A percentile compares a stretch with the other conserved stretches of the same genome.
Evolutionary conservation across 2,888 invertebrate genomes (phyloP).

Genomic region (Polydrusus pterygomalis): DNA sequence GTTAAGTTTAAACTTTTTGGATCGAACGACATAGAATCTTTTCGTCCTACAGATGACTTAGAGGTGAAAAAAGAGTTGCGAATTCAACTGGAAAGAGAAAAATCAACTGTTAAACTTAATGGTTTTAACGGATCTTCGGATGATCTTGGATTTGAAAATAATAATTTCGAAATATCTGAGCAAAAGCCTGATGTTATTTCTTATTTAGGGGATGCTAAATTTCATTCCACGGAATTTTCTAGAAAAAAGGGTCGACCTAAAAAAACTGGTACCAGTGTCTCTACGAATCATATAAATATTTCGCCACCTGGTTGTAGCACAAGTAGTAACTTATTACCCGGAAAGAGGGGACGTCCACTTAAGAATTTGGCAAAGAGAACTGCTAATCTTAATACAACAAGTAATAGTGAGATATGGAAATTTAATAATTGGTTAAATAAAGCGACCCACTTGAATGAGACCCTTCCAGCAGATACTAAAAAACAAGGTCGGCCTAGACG

Average conservation of each 20-base stretch:
- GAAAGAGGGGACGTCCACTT: neutral
- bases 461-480: neutral
- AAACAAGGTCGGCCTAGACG: constrained; percentile 1
- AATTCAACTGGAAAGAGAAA: neutral
- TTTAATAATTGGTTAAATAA: neutral
- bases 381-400: neutral
- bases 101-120: neutral
- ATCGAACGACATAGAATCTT: neutral
- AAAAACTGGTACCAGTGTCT: neutral
- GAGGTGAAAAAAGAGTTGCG: neutral
- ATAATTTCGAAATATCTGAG: neutral
- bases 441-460: neutral
- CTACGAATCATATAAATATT: neutral
- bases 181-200: neutral
- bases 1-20: no score
- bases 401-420: neutral
- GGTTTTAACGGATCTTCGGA: neutral
- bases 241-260: neutral
- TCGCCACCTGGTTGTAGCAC: neutral
- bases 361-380: neutral
- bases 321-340: neutral
- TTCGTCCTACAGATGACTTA: neutral
- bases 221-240: neutral
- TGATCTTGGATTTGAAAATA: neutral
- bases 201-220: neutral